Evolutionary conservation across 2,113 vertebrate genomes (phyloP).

Genomic region (Emberiza fucata): DNA sequence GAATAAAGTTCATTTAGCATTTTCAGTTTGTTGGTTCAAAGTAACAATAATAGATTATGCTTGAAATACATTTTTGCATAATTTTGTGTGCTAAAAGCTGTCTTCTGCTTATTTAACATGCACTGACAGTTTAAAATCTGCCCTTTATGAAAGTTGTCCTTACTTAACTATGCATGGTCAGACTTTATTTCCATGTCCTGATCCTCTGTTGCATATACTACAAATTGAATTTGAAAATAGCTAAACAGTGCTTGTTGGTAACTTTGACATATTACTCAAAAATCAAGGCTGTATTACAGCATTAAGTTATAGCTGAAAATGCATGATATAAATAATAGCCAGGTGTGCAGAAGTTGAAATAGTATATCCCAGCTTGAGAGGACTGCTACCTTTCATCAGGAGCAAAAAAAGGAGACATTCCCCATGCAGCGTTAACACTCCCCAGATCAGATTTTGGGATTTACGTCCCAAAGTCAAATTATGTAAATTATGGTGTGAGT

Average conservation of each 20-base stretch:
- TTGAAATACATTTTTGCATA: background rate
- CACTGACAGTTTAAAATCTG: background rate
- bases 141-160: background rate
- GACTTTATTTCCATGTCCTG: background rate
- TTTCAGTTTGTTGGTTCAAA: background rate
- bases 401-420: background rate
- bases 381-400: background rate
- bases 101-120: background rate
- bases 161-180: background rate
- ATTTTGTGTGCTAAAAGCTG: background rate
- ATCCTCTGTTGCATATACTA: background rate
- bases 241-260: background rate
- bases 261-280: background rate
- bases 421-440: rapidly evolving
- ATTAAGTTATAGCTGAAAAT: background rate
- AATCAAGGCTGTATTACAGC: background rate
- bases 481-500: rapidly evolving
- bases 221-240: background rate
- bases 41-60: background rate
- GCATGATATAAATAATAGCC: rapidly evolving
- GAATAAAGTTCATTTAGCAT: background rate
- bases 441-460: background rate
- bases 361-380: background rate
- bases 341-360: background rate
- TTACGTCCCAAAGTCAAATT: background rate